Percentiles rank a stretch among this genome's conserved stretches.
phyloP scores from a whole-genome alignment of 2,113 vertebrate species.

The Caracal caracal region DNA sequence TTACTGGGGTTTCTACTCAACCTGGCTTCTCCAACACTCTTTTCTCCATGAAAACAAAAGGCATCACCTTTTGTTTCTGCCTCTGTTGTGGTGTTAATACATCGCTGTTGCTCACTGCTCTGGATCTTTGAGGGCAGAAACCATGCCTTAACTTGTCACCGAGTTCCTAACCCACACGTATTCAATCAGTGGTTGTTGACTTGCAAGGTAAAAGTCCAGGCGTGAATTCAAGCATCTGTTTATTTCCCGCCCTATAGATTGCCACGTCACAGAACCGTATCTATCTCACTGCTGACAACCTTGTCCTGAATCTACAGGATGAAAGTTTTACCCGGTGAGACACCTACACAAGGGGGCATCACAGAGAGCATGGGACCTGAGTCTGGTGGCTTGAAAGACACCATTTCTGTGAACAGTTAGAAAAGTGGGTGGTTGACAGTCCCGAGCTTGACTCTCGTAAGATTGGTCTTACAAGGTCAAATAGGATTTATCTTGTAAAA shows the following conservation, averaged over 20 bases:
- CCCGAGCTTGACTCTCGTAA: neutral
- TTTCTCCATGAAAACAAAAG: neutral
- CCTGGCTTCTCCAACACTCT: neutral
- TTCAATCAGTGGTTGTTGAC: neutral
- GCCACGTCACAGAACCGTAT: conserved; percentile 94
- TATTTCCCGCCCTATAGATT: conserved; percentile 84
- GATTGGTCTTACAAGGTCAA: neutral
- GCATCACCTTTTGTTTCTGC: neutral
- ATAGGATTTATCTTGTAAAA: neutral
- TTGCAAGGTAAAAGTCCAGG: neutral
- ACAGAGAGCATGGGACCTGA: neutral
- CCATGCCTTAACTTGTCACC: rapidly evolving
- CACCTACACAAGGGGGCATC: neutral
- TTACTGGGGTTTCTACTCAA: neutral
- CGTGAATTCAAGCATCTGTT: neutral
- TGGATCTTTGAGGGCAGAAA: neutral
- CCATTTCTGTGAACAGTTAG: neutral
- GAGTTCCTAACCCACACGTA: neutral
- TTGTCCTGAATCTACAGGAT: conserved; percentile 95
- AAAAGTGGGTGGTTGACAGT: neutral
- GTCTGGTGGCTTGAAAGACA: neutral
- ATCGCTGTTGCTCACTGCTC: too few relatives aligned
- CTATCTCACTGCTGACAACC: conserved; percentile 94
- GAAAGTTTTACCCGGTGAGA: conserved; percentile 91
- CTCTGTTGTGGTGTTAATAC: neutral